Conservation (phyloP, 2,113 vertebrate genomes). For the Laterallus jamaicensis region DNA sequence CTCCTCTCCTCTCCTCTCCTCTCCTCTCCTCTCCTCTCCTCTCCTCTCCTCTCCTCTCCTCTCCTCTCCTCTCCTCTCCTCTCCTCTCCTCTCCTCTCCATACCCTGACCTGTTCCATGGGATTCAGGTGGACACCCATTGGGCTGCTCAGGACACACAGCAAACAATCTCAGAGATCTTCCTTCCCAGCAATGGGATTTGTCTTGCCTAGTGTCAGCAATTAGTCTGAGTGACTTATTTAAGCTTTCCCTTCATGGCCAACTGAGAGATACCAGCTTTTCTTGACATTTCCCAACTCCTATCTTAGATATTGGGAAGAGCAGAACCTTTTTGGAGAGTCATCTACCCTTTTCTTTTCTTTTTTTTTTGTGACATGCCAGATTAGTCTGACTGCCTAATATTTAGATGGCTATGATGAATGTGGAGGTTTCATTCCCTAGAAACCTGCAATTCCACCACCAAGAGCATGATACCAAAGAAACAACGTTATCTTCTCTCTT, state of each 20-base stretch:
- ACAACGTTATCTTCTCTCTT: not conserved
- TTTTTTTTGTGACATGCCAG: not conserved
- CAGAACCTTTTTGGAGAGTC: not conserved
- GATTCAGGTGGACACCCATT: not conserved
- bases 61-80: not conserved
- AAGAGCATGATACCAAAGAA: not conserved
- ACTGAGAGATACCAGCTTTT: not conserved
- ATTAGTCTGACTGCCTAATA: not conserved
- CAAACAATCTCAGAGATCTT: not conserved
- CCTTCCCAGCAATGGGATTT: not conserved
- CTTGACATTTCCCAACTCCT: not conserved
- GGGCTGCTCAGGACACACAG: not conserved
- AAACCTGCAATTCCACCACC: not conserved
- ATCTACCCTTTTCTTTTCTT: no score
- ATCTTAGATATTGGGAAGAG: not conserved
- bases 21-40: not conserved
- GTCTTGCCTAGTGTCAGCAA: not conserved
- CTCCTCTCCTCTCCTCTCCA: no score
- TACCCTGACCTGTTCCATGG: not conserved
- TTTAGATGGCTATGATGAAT: not conserved
- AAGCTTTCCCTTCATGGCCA: not conserved
- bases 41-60: not conserved
- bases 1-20: no score
- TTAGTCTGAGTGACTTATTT: not conserved
- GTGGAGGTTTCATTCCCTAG: not conserved